Evolutionary conservation across 2,888 invertebrate genomes (phyloP), one percentile per base, ranked within the genome.

Genomic region (Diloba caeruleocephala): DNA sequence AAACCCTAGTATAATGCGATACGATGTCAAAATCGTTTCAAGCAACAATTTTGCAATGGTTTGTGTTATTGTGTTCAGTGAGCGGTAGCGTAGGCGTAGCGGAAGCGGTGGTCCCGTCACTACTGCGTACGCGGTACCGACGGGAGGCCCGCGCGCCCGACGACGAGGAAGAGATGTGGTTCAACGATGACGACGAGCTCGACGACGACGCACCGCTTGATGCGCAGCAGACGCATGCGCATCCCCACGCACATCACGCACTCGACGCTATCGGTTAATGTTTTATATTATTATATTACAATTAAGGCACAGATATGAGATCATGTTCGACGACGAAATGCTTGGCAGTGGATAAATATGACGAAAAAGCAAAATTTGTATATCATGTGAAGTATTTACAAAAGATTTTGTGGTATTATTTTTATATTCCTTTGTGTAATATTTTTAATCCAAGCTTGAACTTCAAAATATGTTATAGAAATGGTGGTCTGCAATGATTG

Each of bases 161-260:
- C 68, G 99, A 99, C 82, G 99, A 99, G 76, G 99, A 99, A 83
- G 99, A 99, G 92, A 98, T 98, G 96, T 99, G 99, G 99, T 99
- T 99, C 90, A 98, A 98, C 84, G 98, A 98, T 78, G 99, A 99
- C 68, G 99, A 99, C 84, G 98, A 98, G 84, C 96, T 97, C 64
- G 96, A 97, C 58, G 98, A 98, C 80, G 97, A 96, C 59, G 95
- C 96, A 84, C 94, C 86, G 72, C 84, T 92, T 28, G 93, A 85
- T 78, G 77, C 89, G 19, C 71, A 44, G 51, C 84, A 81, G 61
- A 56, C 82, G 66, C 87, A 83, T 52, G 67, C 85, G 43, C 88
- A 83, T 44, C 66, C 84, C 23, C 84, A 81, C 52, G 54, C 85
- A 60, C 83, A 78, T 33, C 92, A 92, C 70, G 90, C 94, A 68